Percentiles rank a stretch among this genome's conserved stretches.
Evolutionary conservation across 2,888 invertebrate species (phyloP).

Genomic region (Hydraecia micacea): DNA sequence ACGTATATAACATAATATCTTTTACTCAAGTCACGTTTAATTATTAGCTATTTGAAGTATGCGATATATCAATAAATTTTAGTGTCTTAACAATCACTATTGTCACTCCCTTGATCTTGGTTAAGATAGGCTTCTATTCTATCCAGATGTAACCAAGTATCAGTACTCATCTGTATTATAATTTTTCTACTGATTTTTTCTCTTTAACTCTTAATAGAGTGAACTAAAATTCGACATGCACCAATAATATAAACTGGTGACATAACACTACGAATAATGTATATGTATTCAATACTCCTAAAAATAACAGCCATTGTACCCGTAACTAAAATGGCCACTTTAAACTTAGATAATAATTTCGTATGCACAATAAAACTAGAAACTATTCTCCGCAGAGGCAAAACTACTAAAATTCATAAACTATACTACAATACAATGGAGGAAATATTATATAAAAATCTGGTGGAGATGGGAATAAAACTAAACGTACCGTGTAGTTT

Average conservation of each 20-base stretch:
- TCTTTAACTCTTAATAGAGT: not conserved
- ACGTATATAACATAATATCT: not conserved
- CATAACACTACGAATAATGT: constrained; percentile 3
- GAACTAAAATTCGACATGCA: constrained; percentile 1
- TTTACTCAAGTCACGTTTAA: not conserved
- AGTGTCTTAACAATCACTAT: not conserved
- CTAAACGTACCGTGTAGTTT: constrained; percentile 56
- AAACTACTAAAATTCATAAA: constrained; percentile 38
- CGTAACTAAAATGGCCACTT: constrained; percentile 7
- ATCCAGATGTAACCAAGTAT: not conserved
- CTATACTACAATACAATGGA: constrained; percentile 31
- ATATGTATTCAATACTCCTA: not conserved
- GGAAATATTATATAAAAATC: constrained; percentile 49
- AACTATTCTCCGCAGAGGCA: not conserved
- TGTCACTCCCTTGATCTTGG: not conserved
- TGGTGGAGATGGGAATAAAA: constrained; percentile 52
- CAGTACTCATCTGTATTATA: not conserved
- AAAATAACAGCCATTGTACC: constrained; percentile 4
- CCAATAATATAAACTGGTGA: constrained; percentile 19
- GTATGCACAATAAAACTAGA: constrained; percentile 32
- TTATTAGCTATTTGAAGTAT: not conserved
- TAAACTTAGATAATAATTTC: constrained; percentile 27
- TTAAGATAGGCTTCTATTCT: not conserved
- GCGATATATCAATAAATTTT: not conserved
- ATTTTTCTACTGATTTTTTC: not conserved